These are phyloP conservation scores for Fragum fragum DNA, from an alignment of 2,888 invertebrate genomes.

Conservation along the genomic window DNA sequence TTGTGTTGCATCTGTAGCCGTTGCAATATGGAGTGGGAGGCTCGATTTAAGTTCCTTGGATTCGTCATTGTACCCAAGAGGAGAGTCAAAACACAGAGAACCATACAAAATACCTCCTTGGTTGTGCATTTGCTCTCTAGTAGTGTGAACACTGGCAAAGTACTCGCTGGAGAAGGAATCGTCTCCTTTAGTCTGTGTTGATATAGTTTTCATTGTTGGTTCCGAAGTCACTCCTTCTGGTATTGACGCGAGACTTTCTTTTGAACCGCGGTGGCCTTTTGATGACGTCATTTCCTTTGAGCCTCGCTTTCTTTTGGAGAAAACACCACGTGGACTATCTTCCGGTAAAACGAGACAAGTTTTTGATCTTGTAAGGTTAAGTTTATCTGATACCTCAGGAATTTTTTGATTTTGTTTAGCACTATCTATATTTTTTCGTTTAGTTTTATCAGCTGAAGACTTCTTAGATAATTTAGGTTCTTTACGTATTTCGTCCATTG, in stretches of 20 bases:
- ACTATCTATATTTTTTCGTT: not conserved
- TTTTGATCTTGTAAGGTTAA: slow-evolving; percentile 4
- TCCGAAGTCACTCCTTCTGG: not conserved
- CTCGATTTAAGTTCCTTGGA: not conserved
- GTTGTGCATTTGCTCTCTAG: not conserved
- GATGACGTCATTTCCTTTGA: slow-evolving; percentile 6
- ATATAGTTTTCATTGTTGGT: slow-evolving; percentile 5
- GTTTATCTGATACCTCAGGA: not conserved
- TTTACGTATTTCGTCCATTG: not conserved
- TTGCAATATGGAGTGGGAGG: not conserved
- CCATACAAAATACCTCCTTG: slow-evolving; percentile 20
- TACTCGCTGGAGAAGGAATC: not conserved
- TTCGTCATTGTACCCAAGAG: not conserved
- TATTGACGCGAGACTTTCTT: not conserved
- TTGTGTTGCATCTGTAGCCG: not conserved
- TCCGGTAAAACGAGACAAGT: slow-evolving; percentile 4
- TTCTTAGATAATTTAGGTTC: not conserved
- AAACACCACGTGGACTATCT: slow-evolving; percentile 28
- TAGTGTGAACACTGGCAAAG: not conserved
- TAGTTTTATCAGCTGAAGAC: not conserved
- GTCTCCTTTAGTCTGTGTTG: slow-evolving; percentile 12
- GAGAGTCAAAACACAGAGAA: slow-evolving; percentile 1
- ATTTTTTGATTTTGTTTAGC: slow-evolving; percentile 9
- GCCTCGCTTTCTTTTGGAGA: slow-evolving; percentile 19
- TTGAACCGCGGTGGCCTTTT: not conserved